Conservation (phyloP, 2,888 invertebrate species). For the Dasysyrphus albostriatus region DNA sequence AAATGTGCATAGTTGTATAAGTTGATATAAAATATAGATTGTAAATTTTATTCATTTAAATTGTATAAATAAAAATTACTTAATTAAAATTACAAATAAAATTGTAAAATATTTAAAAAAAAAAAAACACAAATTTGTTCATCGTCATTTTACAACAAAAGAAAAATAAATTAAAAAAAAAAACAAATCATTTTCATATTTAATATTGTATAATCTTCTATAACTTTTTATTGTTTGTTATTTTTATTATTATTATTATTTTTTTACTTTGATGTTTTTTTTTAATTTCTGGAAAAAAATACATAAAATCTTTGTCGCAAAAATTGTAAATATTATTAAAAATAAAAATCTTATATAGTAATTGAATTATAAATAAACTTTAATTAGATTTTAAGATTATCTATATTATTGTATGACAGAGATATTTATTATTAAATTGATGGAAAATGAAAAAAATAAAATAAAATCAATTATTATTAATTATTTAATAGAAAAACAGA, state of each 20-base stretch:
- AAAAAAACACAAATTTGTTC: not conserved
- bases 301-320: slow-evolving; percentile 44
- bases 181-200: slow-evolving; percentile 12
- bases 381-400: slow-evolving; percentile 25
- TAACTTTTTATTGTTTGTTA: slow-evolving; percentile 45
- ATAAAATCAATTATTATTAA: slow-evolving; percentile 25
- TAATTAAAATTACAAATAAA: not conserved
- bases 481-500: slow-evolving; percentile 33
- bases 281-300: slow-evolving; percentile 2
- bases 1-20: slow-evolving; percentile 37
- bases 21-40: slow-evolving; percentile 26
- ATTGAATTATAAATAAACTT: slow-evolving; percentile 26
- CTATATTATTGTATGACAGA: slow-evolving; percentile 40
- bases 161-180: not conserved
- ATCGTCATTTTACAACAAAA: slow-evolving; percentile 3
- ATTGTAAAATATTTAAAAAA: slow-evolving; percentile 26
- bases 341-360: slow-evolving; percentile 8
- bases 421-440: slow-evolving; percentile 61
- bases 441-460: slow-evolving; percentile 4
- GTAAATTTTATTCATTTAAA: slow-evolving; percentile 34
- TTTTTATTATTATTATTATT: slow-evolving; percentile 2
- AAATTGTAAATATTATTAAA: slow-evolving; percentile 53
- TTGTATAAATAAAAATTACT: slow-evolving; percentile 18
- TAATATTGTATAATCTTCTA: slow-evolving; percentile 25
- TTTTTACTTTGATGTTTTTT: slow-evolving; percentile 8